Base-by-base conservation (phyloP, 2,888 invertebrate genomes). In the Panopea generosa region DNA sequence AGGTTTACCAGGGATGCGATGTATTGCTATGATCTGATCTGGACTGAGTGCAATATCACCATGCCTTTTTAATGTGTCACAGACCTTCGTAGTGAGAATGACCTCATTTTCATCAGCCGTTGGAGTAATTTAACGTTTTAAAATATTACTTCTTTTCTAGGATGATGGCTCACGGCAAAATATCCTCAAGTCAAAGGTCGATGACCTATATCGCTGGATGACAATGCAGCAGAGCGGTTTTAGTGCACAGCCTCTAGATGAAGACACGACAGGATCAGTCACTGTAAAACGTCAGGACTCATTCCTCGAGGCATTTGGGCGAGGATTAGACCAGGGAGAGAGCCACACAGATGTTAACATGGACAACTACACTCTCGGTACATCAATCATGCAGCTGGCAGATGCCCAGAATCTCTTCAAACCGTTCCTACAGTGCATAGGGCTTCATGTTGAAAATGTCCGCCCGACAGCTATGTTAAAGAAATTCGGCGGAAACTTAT, bases 201-300 rank as follows among this genome's bases (percentile, higher is more conserved):
- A 90, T 55, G 98, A 98, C 93, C 94, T 98, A 50, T 98, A 98
- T 61, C 85, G 89, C 86, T 98, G 98, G 98, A 98, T 98, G 98
- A 97, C 97, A 1, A 96, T 97, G 87, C 98, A 98, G 88, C 96
- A 97, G 86, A 94, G 93, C 1, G 84, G 86, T 40, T 81, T 73
- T 52, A 61, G 70, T 26, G 65, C 77, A 9, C 72, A 83, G 47
- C 90, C 92, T 49, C 78, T 83, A 50, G 83, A 87, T 16, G 84
- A 86, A 14, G 84, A 83, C 45, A 79, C 78, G 38, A 33, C 33
- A 33, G 33, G 33, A 33, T 69, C 69, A 27, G 77, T 85, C 43
- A 79, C 84, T 24, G 86, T 83, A 56, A 83, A 83, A 75, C 87
- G 89, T 43, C 88, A 89, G 56, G 91, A 92, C 49, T 91, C 91